Evolutionary conservation across 2,888 invertebrate genomes (phyloP).

Genomic region (Halocaridina rubra): DNA sequence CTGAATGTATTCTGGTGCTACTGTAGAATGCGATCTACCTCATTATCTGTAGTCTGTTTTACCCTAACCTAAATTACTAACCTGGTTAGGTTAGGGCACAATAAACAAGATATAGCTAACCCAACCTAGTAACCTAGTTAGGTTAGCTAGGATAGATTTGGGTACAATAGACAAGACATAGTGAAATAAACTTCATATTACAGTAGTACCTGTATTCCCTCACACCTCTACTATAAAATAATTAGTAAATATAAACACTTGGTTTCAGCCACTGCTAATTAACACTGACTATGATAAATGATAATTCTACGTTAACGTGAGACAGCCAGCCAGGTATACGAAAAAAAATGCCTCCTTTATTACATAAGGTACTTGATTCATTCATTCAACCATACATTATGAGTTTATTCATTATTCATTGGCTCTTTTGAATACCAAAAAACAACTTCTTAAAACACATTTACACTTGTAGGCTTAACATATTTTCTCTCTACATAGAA

Average conservation of each 20-base stretch:
- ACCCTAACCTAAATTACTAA: too few relatives aligned
- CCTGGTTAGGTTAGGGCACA: too few relatives aligned
- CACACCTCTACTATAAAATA: conserved; percentile 42
- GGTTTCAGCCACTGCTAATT: too few relatives aligned
- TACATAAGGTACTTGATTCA: conserved; percentile 43
- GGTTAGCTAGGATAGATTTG: too few relatives aligned
- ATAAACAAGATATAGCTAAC: too few relatives aligned
- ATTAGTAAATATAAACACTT: not conserved
- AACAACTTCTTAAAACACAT: conserved; percentile 40
- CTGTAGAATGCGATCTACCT: too few relatives aligned
- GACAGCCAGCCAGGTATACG: conserved; percentile 28
- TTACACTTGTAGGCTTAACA: conserved; percentile 41
- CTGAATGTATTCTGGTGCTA: too few relatives aligned
- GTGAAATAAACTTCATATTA: too few relatives aligned
- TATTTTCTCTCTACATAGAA: conserved; percentile 35
- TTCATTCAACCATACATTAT: conserved; percentile 46
- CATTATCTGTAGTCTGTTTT: too few relatives aligned
- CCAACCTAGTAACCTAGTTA: too few relatives aligned
- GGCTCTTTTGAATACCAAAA: too few relatives aligned
- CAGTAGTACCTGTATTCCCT: conserved; percentile 47
- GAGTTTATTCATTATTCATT: conserved; percentile 37
- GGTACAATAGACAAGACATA: too few relatives aligned
- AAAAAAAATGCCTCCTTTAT: conserved; percentile 33
- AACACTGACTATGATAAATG: conserved; percentile 27
- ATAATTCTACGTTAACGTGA: conserved; percentile 28